phyloP scores from a whole-genome alignment of 1,140 invertebrate genomes.

The Halesus radiatus region DNA sequence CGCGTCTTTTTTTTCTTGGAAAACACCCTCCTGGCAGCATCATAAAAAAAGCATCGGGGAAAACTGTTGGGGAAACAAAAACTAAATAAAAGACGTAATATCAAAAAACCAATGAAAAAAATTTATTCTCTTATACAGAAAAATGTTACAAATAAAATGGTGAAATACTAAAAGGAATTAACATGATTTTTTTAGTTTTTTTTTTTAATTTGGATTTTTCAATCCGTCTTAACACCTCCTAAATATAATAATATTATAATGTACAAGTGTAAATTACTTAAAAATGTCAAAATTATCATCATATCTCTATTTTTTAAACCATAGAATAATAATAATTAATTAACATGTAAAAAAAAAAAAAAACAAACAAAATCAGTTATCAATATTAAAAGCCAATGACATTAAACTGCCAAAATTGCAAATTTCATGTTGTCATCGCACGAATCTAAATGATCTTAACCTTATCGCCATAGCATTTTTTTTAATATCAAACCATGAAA shows the following conservation, averaged over 20 bases:
- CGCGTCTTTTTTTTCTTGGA: too few relatives aligned
- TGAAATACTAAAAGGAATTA: conserved; percentile 26
- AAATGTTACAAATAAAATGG: conserved; percentile 33
- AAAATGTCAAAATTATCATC: neutral
- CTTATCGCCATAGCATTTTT: too few relatives aligned
- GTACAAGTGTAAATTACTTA: neutral
- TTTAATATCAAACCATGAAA: too few relatives aligned
- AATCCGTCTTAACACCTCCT: conserved; percentile 11
- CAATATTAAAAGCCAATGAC: too few relatives aligned
- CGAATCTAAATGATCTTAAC: too few relatives aligned
- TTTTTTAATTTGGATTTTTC: conserved; percentile 21
- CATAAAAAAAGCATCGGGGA: too few relatives aligned
- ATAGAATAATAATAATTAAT: conserved; percentile 9
- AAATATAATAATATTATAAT: too few relatives aligned
- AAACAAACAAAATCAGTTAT: too few relatives aligned
- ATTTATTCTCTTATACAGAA: conserved; percentile 40
- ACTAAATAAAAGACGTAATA: neutral
- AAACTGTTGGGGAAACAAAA: neutral
- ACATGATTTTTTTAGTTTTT: conserved; percentile 27
- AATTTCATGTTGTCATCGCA: too few relatives aligned
- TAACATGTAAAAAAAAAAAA: neutral
- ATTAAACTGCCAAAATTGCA: too few relatives aligned
- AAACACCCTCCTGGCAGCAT: too few relatives aligned
- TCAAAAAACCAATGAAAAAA: conserved; percentile 41
- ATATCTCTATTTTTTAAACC: neutral